Evolutionary conservation across 2,888 invertebrate species (phyloP), one percentile per base, ranked within the genome.

Genomic region (Ditylenchus weischeri): DNA sequence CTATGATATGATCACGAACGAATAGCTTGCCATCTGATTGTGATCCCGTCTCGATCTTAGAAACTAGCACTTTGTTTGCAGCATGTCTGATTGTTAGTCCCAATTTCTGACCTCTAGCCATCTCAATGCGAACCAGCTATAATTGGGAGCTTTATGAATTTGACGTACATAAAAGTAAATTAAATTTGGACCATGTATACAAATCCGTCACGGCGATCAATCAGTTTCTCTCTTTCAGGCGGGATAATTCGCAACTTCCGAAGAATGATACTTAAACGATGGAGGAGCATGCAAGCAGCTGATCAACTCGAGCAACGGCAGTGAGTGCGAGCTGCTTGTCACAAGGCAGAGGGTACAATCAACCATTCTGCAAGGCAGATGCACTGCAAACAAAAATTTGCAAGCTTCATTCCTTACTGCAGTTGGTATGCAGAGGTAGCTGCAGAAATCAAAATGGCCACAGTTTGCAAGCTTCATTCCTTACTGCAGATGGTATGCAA

Each of bases 31-130:
- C 64, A 21, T 72, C 72, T 50, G 75, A 72, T 18, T 77, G 64
- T 15, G 77, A 75, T 19, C 75, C 75, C 18, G 71, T 68, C 62
- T 77, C 76, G 47, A 69, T 69, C 49, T 75, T 72, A 19, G 75
- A 75, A 7, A 79, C 78, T 13, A 79, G 71, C 57, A 79, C 78
- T 57, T 78, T 76, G 47, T 79, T 79, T 69, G 75, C 75, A 71
- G 71, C 77, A 65, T 79, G 78, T 51, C 77, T 76, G 72, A 79
- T 79, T 38, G 77, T 76, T 54, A 79, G 70, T 36, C 79, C 79
- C 59, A 79, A 71, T 60, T 78, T 78, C 21, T 75, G 76, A n/a
- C 79, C 78, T 21, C 74, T 72, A 21, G 70, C 70, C 23, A 65
- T 75, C 36, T 69, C 66, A 66, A 75, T 66, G 57, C 66, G 73